phyloP scores from a whole-genome alignment of 2,113 vertebrate species.

The Paralichthys olivaceus region DNA sequence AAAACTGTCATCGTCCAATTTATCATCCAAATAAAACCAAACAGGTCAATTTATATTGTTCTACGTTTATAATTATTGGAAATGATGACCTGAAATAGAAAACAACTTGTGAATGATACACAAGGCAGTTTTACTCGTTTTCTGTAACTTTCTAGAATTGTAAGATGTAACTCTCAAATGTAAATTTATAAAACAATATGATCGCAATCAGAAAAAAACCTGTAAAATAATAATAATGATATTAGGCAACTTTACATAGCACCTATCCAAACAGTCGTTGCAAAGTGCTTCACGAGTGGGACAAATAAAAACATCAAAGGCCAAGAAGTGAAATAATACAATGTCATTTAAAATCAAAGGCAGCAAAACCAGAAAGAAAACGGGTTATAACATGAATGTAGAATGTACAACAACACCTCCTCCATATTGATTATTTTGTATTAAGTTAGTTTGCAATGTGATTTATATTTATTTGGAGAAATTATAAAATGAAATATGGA shows the following conservation, averaged over 20 bases:
- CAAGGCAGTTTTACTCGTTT: no score
- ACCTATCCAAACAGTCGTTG: no score
- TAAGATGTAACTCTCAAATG: not conserved
- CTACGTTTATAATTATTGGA: not conserved
- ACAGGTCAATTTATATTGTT: not conserved
- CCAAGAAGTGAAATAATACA: no score
- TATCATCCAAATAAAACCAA: not conserved
- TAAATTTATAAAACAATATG: not conserved
- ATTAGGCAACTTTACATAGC: no score
- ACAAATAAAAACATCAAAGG: no score
- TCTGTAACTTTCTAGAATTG: no score
- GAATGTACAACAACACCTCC: no score
- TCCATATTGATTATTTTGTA: not conserved
- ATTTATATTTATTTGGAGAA: not conserved
- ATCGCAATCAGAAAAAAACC: not conserved
- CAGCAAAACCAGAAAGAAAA: not conserved
- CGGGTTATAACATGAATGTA: not conserved
- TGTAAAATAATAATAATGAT: not conserved
- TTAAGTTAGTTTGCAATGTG: not conserved
- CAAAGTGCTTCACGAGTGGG: no score
- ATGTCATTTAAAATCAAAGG: no score
- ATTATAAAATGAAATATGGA: no score
- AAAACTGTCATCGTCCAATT: conserved; percentile 39
- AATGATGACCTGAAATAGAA: not conserved
- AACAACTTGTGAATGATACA: no score